Conservation (phyloP, 2,113 vertebrate genomes). For the Melierax canorus region DNA sequence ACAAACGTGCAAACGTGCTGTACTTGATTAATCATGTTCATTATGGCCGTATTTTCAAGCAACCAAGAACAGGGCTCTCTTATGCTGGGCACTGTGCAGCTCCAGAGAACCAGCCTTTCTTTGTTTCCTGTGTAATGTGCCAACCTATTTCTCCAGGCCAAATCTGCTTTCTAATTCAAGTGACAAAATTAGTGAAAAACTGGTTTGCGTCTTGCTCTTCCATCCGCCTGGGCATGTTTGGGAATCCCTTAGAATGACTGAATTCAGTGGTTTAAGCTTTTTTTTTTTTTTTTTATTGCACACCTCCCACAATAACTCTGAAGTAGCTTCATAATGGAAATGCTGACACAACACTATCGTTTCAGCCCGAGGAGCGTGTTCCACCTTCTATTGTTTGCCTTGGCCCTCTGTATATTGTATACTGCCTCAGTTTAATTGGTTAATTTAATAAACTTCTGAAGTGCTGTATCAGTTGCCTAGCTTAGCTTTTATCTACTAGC, state of each 20-base stretch:
- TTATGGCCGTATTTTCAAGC: neutral
- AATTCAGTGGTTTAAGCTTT: conserved; percentile 28
- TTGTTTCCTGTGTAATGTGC: neutral
- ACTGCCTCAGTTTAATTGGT: conserved; percentile 46
- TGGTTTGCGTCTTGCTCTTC: neutral
- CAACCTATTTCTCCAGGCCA: conserved; percentile 12
- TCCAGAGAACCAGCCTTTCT: neutral
- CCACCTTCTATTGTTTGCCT: conserved; percentile 56
- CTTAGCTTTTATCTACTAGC: conserved; percentile 16
- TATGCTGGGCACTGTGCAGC: neutral
- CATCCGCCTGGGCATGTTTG: conserved; percentile 1
- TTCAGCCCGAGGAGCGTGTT: neutral
- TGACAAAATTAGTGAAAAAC: conserved; percentile 45
- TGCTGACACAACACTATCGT: neutral
- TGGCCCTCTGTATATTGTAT: conserved; percentile 31
- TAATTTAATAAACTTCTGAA: conserved; percentile 63
- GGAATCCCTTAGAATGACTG: conserved; percentile 51
- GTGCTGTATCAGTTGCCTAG: conserved; percentile 49
- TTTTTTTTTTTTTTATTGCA: neutral
- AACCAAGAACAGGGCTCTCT: neutral
- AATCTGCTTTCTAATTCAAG: conserved; percentile 22
- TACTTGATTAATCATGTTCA: neutral
- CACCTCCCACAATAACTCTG: neutral
- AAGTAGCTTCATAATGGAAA: conserved; percentile 39
- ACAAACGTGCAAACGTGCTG: neutral